Base-by-base conservation (phyloP, 2,113 vertebrate genomes). In the Podarcis muralis region DNA sequence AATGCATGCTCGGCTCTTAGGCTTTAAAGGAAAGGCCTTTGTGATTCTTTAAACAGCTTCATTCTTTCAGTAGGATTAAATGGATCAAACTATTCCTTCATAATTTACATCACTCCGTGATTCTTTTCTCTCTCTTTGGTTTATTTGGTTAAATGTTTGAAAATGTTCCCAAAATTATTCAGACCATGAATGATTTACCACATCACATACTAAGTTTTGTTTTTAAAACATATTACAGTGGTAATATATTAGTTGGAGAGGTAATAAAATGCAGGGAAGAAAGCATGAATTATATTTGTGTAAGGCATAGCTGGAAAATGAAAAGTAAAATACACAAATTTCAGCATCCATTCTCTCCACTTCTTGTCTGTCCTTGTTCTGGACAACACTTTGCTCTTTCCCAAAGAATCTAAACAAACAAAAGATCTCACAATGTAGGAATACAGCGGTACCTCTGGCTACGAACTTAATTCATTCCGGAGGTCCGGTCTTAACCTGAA, bases 371-470 rank as follows among this genome's bases (percentile, higher is more conserved):
- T 87, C 13, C 71, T 37, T 32, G 2, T 27, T 2, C 20, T 74
- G 25, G 1, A 59, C 71, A 76, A 2, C 79, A 40, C 81, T 86
- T 78, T 83, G 6, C 6, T 62, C n/a, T 92, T 89, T 88, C 94
- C 74, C 72, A 81, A 87, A 94, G 53, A 92, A 85, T 16, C 1
- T 81, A 92, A 78, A 89, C 83, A 93, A 94, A 92, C 77, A 84
- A 92, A 91, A 35, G 6, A 6, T 40, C 59, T 89, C 68, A 48
- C 57, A 87, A 93, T 93, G 72, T 92, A 91, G 82, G 82, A 65
- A 62, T 89, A n/a, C 69, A 72, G 7, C 6, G 40, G 40, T 48
- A 48, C 43, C 43, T 48, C 43, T 48, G 43, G 8, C 11, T 48
- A 11, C 2, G 43, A 48, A 48, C 43, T 48, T 48, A 48, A 48